Percentiles rank a stretch among this genome's conserved stretches.
phyloP scores from a whole-genome alignment of 2,113 vertebrate genomes.

The Sigmodon hispidus region DNA sequence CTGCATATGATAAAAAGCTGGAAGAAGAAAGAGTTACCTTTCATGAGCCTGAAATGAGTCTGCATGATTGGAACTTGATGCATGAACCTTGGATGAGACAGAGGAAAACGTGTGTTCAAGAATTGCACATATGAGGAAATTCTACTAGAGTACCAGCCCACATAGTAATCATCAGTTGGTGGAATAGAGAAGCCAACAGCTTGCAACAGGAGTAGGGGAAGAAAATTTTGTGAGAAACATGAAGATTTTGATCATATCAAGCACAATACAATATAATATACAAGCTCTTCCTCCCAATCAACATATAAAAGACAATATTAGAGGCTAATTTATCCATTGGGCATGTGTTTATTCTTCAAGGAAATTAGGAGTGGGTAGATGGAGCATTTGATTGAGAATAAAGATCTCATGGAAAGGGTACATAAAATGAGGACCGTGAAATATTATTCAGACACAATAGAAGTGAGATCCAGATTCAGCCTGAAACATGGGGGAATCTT shows the following conservation, averaged over 20 bases:
- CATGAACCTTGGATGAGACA: background rate
- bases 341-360: background rate
- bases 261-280: background rate
- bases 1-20: background rate
- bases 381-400: background rate
- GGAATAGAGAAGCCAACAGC: background rate
- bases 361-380: background rate
- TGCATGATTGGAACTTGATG: background rate
- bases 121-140: background rate
- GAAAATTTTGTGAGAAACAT: background rate
- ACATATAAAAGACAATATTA: background rate
- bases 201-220: background rate
- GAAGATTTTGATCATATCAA: conserved; percentile 4
- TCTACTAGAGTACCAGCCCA: background rate
- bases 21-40: background rate
- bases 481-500: background rate
- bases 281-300: background rate
- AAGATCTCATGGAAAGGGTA: background rate
- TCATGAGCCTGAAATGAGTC: background rate
- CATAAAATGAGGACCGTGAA: background rate
- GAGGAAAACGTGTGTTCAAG: background rate
- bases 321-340: background rate
- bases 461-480: background rate
- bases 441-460: background rate
- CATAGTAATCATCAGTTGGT: background rate